These are phyloP conservation scores for Frieseomelitta varia DNA, from an alignment of 1,140 invertebrate species.

Conservation along the genomic window DNA sequence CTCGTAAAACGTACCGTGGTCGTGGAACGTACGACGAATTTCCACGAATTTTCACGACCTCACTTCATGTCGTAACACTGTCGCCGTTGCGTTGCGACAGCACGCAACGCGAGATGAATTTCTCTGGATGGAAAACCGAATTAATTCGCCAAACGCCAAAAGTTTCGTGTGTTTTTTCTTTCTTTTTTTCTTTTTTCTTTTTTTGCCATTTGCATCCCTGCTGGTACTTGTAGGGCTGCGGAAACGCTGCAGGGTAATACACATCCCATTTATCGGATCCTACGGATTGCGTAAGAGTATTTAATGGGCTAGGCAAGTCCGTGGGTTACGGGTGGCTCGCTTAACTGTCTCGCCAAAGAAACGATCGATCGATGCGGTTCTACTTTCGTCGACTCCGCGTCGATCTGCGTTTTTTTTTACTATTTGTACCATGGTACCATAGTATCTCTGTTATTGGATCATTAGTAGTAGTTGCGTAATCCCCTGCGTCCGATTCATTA, in stretches of 20 bases:
- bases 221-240: slow-evolving; percentile 67
- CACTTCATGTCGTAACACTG: background rate
- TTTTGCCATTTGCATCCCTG: background rate
- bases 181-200: too few species aligned
- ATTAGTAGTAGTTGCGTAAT: slow-evolving; percentile 40
- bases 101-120: background rate
- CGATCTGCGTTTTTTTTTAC: background rate
- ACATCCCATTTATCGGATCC: slow-evolving; percentile 68
- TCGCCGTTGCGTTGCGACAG: background rate
- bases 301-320: slow-evolving; percentile 53
- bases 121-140: background rate
- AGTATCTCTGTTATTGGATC: slow-evolving; percentile 58
- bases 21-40: background rate
- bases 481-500: background rate
- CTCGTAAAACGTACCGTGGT: background rate
- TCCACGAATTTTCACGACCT: background rate
- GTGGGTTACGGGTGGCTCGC: slow-evolving; percentile 28
- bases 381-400: slow-evolving; percentile 27
- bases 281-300: slow-evolving; percentile 69
- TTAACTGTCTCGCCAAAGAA: slow-evolving; percentile 25
- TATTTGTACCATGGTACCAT: background rate
- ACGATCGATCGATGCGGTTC: slow-evolving; percentile 38
- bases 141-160: background rate
- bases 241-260: slow-evolving; percentile 53
- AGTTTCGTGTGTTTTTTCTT: background rate